These are phyloP conservation scores for Rhea americana DNA, from an alignment of 2,113 vertebrate genomes.

Conservation along the genomic window DNA sequence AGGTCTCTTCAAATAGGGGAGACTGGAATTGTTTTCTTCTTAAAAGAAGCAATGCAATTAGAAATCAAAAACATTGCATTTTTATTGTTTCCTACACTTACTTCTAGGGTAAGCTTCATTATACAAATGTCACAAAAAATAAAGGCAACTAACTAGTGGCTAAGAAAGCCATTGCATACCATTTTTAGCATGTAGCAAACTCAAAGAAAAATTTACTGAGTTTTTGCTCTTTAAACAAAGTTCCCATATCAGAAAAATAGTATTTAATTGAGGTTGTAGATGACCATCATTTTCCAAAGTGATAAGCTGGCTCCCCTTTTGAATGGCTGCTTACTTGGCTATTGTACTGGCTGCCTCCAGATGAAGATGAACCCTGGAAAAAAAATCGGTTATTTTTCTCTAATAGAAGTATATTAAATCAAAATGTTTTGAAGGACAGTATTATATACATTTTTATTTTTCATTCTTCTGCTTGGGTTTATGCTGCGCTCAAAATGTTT, in stretches of 20 bases:
- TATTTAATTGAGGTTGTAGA: not conserved
- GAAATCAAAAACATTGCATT: not conserved
- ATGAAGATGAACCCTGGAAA: not conserved
- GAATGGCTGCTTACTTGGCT: conserved; percentile 29
- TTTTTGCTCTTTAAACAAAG: not conserved
- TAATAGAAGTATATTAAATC: not conserved
- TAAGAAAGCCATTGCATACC: not conserved
- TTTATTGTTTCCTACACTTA: not conserved
- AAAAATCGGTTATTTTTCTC: not conserved
- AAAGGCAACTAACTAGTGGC: not conserved
- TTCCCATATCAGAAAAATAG: not conserved
- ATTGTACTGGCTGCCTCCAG: not conserved
- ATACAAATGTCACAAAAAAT: not conserved
- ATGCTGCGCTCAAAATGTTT: not conserved
- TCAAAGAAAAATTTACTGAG: not conserved
- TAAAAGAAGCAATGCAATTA: not conserved
- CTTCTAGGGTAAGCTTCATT: not conserved
- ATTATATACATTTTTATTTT: not conserved
- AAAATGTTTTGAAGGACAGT: not conserved
- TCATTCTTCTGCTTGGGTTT: not conserved
- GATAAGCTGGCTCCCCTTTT: not conserved
- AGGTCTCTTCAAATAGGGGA: not conserved
- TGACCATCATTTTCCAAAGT: not conserved
- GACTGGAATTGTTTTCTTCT: not conserved
- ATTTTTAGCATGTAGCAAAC: not conserved